Evolutionary conservation across 2,797 vertebrate species (phyloP).

Genomic region (Gallinago stenura): DNA sequence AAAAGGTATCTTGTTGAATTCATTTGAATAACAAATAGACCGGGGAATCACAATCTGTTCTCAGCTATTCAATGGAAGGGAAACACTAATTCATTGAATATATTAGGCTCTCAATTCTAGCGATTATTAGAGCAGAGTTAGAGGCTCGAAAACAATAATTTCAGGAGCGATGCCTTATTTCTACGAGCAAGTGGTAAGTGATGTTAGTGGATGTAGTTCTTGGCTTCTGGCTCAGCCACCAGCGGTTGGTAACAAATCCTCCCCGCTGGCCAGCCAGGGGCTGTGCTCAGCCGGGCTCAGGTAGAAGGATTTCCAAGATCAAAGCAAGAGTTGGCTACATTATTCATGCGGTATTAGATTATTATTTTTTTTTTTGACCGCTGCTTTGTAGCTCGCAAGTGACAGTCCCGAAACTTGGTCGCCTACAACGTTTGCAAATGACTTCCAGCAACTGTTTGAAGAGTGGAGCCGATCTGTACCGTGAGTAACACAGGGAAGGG

Average conservation of each 20-base stretch:
- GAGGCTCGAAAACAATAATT: slow-evolving; percentile 42
- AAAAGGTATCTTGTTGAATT: slow-evolving; percentile 68
- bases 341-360: neutral
- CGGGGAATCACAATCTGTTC: slow-evolving; percentile 59
- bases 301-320: slow-evolving; percentile 25
- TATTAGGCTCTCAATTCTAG: slow-evolving; percentile 19
- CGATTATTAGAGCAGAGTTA: slow-evolving; percentile 35
- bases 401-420: neutral
- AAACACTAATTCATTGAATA: slow-evolving; percentile 48
- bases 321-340: slow-evolving; percentile 10
- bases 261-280: accelerated
- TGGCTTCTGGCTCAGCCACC: neutral
- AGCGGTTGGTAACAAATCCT: neutral
- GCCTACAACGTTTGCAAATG: neutral
- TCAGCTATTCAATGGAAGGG: slow-evolving; percentile 30
- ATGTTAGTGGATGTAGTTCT: neutral
- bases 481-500: neutral
- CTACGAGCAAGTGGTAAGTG: neutral
- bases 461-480: neutral
- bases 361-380: neutral
- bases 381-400: neutral
- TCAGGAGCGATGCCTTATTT: neutral
- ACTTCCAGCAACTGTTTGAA: neutral
- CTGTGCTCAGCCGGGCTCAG: neutral
- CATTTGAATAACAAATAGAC: slow-evolving; percentile 69